phyloP scores from a whole-genome alignment of 2,888 invertebrate species.

The Melieria omissa region DNA sequence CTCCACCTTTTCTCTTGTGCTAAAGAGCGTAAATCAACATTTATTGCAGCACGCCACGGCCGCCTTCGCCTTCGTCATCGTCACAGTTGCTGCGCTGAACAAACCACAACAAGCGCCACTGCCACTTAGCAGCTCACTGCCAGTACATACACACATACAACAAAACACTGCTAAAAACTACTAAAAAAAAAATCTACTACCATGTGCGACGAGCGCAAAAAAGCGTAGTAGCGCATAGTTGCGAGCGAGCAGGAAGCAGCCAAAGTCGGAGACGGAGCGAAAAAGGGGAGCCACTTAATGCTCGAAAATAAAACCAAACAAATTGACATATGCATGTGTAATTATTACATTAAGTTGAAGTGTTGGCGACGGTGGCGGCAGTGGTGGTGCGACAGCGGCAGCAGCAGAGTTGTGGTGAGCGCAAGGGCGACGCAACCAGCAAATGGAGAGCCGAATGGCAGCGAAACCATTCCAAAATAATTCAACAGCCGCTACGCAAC shows the following conservation, averaged over 20 bases:
- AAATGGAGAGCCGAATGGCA: background rate
- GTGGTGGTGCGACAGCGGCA: background rate
- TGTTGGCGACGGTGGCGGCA: slow-evolving; percentile 8
- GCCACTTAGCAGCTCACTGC: too few relatives aligned
- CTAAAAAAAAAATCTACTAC: too few relatives aligned
- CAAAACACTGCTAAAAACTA: too few relatives aligned
- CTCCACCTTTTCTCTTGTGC: too few relatives aligned
- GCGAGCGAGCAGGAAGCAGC: slow-evolving; percentile 2
- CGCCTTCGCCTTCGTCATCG: too few relatives aligned
- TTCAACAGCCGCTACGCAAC: slow-evolving; percentile 18
- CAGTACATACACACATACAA: too few relatives aligned
- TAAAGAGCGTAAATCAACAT: slow-evolving; percentile 34
- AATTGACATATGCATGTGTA: slow-evolving; percentile 63
- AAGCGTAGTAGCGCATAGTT: background rate
- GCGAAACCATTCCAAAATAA: slow-evolving; percentile 20
- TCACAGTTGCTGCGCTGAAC: too few relatives aligned
- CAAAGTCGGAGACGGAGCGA: slow-evolving; percentile 16
- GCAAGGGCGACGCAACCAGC: background rate
- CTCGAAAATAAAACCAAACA: slow-evolving; percentile 59
- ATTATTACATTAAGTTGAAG: slow-evolving; percentile 59
- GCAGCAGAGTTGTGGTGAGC: background rate
- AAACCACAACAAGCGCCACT: too few relatives aligned
- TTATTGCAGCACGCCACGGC: slow-evolving; percentile 1
- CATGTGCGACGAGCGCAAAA: background rate
- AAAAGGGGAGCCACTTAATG: slow-evolving; percentile 20